phyloP scores from a whole-genome alignment of 2,888 invertebrate genomes.

The Lingula anatina region DNA sequence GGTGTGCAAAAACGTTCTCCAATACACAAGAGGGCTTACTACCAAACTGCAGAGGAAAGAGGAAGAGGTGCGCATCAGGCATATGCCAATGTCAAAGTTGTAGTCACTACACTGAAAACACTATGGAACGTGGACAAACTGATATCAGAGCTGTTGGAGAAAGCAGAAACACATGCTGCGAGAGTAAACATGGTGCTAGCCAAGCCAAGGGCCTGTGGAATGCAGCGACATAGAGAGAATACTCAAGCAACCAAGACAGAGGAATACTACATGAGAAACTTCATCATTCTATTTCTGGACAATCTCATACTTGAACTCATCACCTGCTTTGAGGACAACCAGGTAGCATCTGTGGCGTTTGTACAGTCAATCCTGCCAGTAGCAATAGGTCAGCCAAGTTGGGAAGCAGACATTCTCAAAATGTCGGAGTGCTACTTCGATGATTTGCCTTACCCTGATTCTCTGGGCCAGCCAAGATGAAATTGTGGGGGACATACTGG shows the following conservation, averaged over 20 bases:
- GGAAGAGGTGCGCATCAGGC: slow-evolving; percentile 9
- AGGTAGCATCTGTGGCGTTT: too few relatives aligned
- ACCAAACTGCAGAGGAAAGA: slow-evolving; percentile 4
- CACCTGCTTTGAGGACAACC: slow-evolving; percentile 10
- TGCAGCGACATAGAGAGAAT: too few relatives aligned
- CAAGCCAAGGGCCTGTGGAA: slow-evolving; percentile 1
- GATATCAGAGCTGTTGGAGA: slow-evolving; percentile 5
- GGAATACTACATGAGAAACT: slow-evolving; percentile 4
- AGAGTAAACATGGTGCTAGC: not conserved
- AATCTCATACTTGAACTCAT: slow-evolving; percentile 7
- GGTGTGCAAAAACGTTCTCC: slow-evolving; percentile 6
- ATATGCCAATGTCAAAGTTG: slow-evolving; percentile 7
- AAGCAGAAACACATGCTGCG: slow-evolving; percentile 5
- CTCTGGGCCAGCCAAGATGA: too few relatives aligned
- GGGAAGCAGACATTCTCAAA: too few relatives aligned
- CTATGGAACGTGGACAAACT: slow-evolving; percentile 3
- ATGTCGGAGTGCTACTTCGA: too few relatives aligned
- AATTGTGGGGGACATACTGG: slow-evolving; percentile 7
- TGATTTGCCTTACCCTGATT: too few relatives aligned
- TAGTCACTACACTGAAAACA: slow-evolving; percentile 3
- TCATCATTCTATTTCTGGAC: slow-evolving; percentile 6
- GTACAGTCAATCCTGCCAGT: too few relatives aligned
- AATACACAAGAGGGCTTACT: slow-evolving; percentile 5
- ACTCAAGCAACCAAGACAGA: not conserved
- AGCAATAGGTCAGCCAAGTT: too few relatives aligned